Conservation (phyloP, 2,888 invertebrate genomes). For the Drosophila paramelanica region DNA sequence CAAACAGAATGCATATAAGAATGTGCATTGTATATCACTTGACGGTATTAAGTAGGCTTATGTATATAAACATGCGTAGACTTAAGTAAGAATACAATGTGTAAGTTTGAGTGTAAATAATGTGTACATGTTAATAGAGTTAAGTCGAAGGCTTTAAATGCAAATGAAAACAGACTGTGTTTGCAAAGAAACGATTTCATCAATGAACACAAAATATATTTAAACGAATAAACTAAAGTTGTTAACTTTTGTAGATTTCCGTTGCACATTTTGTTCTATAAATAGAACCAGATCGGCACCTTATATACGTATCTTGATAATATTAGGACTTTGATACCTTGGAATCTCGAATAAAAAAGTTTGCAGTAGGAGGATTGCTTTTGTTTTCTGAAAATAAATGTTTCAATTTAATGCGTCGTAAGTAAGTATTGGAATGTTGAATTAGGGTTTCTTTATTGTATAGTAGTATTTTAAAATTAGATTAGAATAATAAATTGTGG, state of each 20-base stretch:
- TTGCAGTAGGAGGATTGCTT: too few species aligned
- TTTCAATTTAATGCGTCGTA: too few species aligned
- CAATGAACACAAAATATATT: constrained; percentile 50
- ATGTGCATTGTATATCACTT: constrained; percentile 38
- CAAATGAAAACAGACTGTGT: constrained; percentile 52
- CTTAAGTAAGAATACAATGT: constrained; percentile 39
- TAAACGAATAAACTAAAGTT: constrained; percentile 40
- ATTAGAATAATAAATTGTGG: too few species aligned
- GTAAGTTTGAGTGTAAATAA: constrained; percentile 53
- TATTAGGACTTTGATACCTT: not conserved
- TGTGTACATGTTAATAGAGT: constrained; percentile 39
- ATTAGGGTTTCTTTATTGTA: too few species aligned
- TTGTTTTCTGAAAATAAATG: too few species aligned
- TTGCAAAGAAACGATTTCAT: constrained; percentile 31
- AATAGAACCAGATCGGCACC: not conserved
- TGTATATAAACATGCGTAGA: constrained; percentile 58
- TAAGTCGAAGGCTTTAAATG: constrained; percentile 29
- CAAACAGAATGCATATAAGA: constrained; percentile 11
- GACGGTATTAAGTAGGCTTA: constrained; percentile 70
- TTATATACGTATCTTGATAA: not conserved
- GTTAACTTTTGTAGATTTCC: not conserved
- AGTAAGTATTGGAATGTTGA: too few species aligned
- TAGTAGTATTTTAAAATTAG: too few species aligned
- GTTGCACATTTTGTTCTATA: not conserved
- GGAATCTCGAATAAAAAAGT: not conserved